Percentiles rank a stretch among this genome's conserved stretches.
Conservation (phyloP, 2,797 vertebrate genomes). For the Cuniculus paca region DNA sequence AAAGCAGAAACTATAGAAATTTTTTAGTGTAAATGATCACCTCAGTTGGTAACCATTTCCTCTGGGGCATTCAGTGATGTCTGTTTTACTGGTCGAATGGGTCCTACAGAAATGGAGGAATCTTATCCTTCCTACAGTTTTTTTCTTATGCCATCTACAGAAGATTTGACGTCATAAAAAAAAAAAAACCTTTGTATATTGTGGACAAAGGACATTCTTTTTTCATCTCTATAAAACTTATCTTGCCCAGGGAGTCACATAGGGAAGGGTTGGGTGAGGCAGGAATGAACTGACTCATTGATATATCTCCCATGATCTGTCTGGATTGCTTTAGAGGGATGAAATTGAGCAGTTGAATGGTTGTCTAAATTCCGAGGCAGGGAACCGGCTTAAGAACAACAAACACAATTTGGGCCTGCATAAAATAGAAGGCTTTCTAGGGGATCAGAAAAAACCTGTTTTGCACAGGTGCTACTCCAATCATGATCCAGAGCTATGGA, state of each 20-base stretch:
- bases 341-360: slow-evolving; percentile 79
- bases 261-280: slow-evolving; percentile 65
- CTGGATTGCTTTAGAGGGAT: slow-evolving; percentile 81
- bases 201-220: slow-evolving; percentile 52
- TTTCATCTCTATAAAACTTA: slow-evolving; percentile 70
- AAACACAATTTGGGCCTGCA: slow-evolving; percentile 83
- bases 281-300: slow-evolving; percentile 77
- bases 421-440: slow-evolving; percentile 86
- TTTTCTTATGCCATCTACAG: not conserved
- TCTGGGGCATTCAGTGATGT: slow-evolving; percentile 33
- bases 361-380: slow-evolving; percentile 78
- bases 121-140: not conserved
- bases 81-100: slow-evolving; percentile 45
- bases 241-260: slow-evolving; percentile 41
- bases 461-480: slow-evolving; percentile 88
- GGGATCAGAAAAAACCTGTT: slow-evolving; percentile 89
- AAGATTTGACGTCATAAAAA: slow-evolving; percentile 42
- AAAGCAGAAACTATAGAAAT: slow-evolving; percentile 70
- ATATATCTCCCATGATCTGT: slow-evolving; percentile 71
- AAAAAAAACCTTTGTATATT: not conserved
- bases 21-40: slow-evolving; percentile 77
- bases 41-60: slow-evolving; percentile 72
- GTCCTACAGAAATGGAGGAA: slow-evolving; percentile 61
- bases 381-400: slow-evolving; percentile 84
- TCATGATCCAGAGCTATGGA: slow-evolving; percentile 86